Conservation (phyloP, 2,113 vertebrate genomes). For the Coptodon rendalli region DNA sequence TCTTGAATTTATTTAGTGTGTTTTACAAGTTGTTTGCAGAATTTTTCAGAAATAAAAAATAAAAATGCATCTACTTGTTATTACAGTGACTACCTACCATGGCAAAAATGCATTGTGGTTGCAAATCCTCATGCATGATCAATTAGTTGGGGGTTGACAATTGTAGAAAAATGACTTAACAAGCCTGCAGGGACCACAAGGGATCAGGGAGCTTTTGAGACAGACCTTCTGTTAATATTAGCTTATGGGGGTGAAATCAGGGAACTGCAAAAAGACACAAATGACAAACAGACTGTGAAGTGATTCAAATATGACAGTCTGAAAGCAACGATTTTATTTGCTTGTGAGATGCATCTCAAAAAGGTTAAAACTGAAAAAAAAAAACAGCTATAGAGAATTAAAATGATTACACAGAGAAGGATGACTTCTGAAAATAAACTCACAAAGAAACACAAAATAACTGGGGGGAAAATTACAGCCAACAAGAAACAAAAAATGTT, state of each 20-base stretch:
- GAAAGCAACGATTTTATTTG: neutral
- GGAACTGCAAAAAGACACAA: neutral
- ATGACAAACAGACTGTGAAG: neutral
- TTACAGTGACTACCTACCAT: neutral
- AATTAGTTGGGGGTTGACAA: neutral
- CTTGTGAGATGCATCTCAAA: neutral
- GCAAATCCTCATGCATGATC: neutral
- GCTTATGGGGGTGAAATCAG: neutral
- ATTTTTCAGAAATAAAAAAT: neutral
- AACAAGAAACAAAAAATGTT: neutral
- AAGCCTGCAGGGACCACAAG: neutral
- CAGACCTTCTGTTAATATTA: neutral
- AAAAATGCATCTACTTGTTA: neutral
- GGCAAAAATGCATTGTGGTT: neutral
- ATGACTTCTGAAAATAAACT: neutral
- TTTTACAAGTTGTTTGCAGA: neutral
- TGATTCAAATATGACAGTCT: neutral
- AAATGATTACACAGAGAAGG: neutral
- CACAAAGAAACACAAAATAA: neutral
- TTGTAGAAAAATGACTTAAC: neutral
- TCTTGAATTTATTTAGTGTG: neutral
- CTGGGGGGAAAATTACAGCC: rapidly evolving
- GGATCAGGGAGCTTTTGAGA: neutral
- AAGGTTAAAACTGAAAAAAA: rapidly evolving
- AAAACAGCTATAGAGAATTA: neutral